Conservation (phyloP, 2,797 vertebrate genomes). For the Paedocypris micromegethes region DNA sequence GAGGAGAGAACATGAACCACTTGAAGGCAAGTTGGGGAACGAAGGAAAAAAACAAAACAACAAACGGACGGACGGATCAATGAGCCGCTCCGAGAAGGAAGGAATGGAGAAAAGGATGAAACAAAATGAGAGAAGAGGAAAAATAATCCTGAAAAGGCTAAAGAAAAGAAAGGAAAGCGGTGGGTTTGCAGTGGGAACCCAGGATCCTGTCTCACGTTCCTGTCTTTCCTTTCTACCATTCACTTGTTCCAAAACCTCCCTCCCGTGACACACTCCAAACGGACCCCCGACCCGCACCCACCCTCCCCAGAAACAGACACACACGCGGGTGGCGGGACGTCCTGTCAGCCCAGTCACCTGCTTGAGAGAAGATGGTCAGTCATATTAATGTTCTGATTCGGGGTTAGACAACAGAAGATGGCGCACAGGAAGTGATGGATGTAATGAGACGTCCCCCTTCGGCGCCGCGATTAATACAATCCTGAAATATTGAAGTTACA, state of each 20-base stretch:
- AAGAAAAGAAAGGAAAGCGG: slow-evolving; percentile 57
- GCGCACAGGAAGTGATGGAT: slow-evolving; percentile 39
- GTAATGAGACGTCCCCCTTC: background rate
- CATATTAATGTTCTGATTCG: slow-evolving; percentile 34
- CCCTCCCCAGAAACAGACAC: slow-evolving; percentile 28
- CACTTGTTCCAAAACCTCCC: slow-evolving; percentile 46
- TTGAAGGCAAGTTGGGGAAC: slow-evolving; percentile 92
- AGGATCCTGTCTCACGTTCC: slow-evolving; percentile 66
- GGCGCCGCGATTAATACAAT: too few species aligned
- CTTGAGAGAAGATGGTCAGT: slow-evolving; percentile 62
- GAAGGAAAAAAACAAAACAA: slow-evolving; percentile 70
- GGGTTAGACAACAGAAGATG: slow-evolving; percentile 52
- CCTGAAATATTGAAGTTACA: too few species aligned
- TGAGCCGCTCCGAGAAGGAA: slow-evolving; percentile 74
- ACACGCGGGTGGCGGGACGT: slow-evolving; percentile 36
- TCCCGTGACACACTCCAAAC: slow-evolving; percentile 70
- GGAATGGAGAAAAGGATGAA: slow-evolving; percentile 71
- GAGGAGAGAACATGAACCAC: slow-evolving; percentile 86
- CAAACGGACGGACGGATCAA: slow-evolving; percentile 82
- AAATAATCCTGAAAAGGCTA: slow-evolving; percentile 66
- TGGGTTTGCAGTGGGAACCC: slow-evolving; percentile 79
- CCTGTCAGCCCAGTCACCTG: slow-evolving; percentile 57
- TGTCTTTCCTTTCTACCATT: slow-evolving; percentile 19
- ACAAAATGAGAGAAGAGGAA: slow-evolving; percentile 81
- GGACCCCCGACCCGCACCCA: slow-evolving; percentile 45